Evolutionary conservation across 1,140 invertebrate species (phyloP).

Genomic region (Mycetomoellerius zeteki): DNA sequence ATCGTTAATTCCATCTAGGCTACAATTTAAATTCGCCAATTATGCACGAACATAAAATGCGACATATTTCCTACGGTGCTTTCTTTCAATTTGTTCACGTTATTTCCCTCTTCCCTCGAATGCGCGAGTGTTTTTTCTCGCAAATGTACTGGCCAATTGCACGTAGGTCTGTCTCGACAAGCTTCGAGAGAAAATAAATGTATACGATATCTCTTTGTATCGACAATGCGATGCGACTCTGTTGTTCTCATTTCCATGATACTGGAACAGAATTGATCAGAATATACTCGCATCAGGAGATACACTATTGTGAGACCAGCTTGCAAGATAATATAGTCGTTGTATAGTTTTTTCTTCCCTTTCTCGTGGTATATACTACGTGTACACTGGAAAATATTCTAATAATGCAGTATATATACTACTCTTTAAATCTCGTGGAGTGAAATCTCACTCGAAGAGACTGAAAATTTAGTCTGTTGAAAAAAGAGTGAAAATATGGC

Average conservation of each 20-base stretch:
- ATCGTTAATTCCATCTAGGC: conserved; percentile 15
- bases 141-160: conserved; percentile 44
- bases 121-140: background rate
- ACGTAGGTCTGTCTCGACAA: conserved; percentile 26
- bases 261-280: conserved; percentile 42
- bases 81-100: conserved; percentile 2
- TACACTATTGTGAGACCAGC: background rate
- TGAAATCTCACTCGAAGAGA: too few relatives aligned
- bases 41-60: conserved; percentile 16
- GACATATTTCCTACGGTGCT: background rate
- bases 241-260: conserved; percentile 59
- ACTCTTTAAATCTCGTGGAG: too few relatives aligned
- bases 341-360: background rate
- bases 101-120: conserved; percentile 5
- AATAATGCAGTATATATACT: background rate
- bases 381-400: background rate
- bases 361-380: background rate
- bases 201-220: conserved; percentile 56
- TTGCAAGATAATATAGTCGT: conserved; percentile 26
- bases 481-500: too few relatives aligned
- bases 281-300: conserved; percentile 25
- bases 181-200: conserved; percentile 48
- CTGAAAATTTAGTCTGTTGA: too few relatives aligned
- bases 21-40: conserved; percentile 27
- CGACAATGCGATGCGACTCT: conserved; percentile 35